phyloP scores from a whole-genome alignment of 1,140 invertebrate species.

The Brachionus angularis region DNA sequence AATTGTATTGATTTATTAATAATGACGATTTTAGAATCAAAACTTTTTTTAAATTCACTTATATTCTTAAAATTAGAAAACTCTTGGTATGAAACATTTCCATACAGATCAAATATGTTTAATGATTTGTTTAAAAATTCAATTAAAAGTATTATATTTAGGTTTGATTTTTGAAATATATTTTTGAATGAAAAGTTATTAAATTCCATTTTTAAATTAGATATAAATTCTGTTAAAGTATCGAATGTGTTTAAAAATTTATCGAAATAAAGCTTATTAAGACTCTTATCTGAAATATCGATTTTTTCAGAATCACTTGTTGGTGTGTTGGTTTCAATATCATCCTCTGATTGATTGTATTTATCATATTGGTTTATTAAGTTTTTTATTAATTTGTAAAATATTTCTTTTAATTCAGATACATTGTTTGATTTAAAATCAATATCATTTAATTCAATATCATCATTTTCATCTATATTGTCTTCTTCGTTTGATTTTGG shows the following conservation, averaged over 20 bases:
- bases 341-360: background rate
- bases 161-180: conserved; percentile 29
- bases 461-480: no score
- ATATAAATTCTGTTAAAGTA: background rate
- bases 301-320: background rate
- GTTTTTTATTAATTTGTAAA: background rate
- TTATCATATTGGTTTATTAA: conserved; percentile 11
- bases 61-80: no score
- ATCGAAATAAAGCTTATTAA: background rate
- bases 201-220: conserved; percentile 11
- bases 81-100: no score
- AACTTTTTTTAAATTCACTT: no score
- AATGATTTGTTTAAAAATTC: conserved; percentile 34
- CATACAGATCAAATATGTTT: background rate
- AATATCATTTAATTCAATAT: no score
- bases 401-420: background rate
- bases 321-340: background rate
- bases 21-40: conserved; percentile 3
- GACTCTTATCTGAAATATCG: background rate
- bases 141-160: background rate
- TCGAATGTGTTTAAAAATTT: conserved; percentile 1
- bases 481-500: no score
- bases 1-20: conserved; percentile 12
- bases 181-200: background rate
- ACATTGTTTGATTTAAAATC: background rate